phyloP scores from a whole-genome alignment of 2,797 vertebrate genomes.

The Pempheris klunzingeri region DNA sequence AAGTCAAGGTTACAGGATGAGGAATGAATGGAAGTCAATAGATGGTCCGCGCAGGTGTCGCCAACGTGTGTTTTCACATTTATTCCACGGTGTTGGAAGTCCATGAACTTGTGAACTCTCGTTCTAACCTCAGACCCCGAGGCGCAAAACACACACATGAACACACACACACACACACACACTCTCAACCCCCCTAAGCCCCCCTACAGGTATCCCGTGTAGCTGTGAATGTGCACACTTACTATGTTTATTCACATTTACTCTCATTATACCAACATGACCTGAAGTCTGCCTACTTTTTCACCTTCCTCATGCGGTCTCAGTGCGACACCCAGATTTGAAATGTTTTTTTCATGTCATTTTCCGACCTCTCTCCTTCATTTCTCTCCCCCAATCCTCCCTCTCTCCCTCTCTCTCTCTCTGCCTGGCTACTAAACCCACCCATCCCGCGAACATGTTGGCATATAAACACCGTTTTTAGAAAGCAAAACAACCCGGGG shows the following conservation, averaged over 20 bases:
- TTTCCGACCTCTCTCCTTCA: constrained; percentile 27
- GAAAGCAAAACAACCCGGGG: constrained; percentile 81
- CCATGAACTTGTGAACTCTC: constrained; percentile 70
- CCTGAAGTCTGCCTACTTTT: constrained; percentile 28
- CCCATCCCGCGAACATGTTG: constrained; percentile 64
- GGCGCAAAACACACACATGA: constrained; percentile 46
- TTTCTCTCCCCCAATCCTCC: constrained; percentile 1
- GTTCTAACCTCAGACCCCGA: constrained; percentile 52
- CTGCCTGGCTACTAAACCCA: constrained; percentile 42
- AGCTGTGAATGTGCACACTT: constrained; percentile 40
- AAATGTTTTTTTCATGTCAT: constrained; percentile 40
- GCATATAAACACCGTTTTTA: constrained; percentile 73
- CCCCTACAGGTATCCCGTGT: constrained; percentile 49
- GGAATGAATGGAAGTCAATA: constrained; percentile 8
- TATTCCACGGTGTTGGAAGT: constrained; percentile 47
- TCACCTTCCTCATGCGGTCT: constrained; percentile 58
- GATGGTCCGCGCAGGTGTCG: constrained; percentile 23
- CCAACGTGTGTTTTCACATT: constrained; percentile 34
- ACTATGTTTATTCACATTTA: constrained; percentile 55
- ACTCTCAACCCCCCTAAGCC: constrained; percentile 30
- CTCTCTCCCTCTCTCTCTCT: background rate
- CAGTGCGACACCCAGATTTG: constrained; percentile 12
- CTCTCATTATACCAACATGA: constrained; percentile 66
- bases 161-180: constrained; percentile 31
- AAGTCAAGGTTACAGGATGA: constrained; percentile 2